Base-by-base conservation (phyloP, 2,113 vertebrate species). In the Cinclus mexicanus region DNA sequence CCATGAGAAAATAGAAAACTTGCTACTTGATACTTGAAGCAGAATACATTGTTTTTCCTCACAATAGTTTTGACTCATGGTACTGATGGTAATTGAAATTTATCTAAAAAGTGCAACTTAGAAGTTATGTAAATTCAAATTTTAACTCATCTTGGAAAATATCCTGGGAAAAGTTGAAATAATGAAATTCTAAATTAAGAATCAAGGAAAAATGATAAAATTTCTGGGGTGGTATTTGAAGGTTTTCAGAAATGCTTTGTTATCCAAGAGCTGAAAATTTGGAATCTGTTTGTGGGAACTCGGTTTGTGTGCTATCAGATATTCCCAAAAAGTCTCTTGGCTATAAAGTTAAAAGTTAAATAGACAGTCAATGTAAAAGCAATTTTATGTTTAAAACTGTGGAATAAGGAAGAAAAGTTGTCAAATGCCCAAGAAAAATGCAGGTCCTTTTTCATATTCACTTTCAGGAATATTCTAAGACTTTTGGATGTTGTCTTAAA, bases 1-100 rank as follows among this genome's bases (percentile, higher is more conserved):
- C 57, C 23, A 41, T 37, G 55, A 74, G n/a, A 52, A 57, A 83
- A 77, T 7, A 75, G 59, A 67, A 74, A 94, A 76, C 14, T 90
- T 88, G 23, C 20, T 52, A 47, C 41, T 74, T 91, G 44, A 65
- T 79, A 70, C 19, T 69, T 65, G 65, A 86, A 81, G 19, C 63
- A 59, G 24, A 93, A 80, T 74, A 91, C 85, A 84, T 74, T 49
- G 25, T 10, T 93, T 90, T 91, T 90, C 81, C 83, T 92, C 21
- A 76, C 29, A n/a, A 31, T 31, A 59, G 14, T 17, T 91, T 94
- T 89, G 47, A 55, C 20, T 88, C 44, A 22, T 33, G 29, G 53
- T 28, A 37, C 22, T 84, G 49, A 37, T 70, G 25, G 13, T 47
- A 67, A 63, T 11, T 9, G 46, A 84, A 93, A 85, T 19, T 18